These are phyloP conservation scores for Epicauta chinensis DNA, from an alignment of 1,140 invertebrate species.

Conservation along the genomic window DNA sequence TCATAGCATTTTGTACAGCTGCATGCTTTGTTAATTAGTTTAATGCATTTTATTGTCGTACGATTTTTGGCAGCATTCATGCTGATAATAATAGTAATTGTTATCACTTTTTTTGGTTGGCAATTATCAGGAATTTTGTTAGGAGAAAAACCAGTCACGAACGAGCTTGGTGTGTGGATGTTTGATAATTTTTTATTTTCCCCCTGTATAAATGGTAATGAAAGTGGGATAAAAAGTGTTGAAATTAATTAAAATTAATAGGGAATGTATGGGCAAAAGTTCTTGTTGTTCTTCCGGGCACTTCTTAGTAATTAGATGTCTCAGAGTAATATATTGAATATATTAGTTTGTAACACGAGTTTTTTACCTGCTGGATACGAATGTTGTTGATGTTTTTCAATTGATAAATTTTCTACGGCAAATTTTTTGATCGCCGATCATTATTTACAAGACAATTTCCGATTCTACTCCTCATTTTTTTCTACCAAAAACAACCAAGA, in stretches of 20 bases:
- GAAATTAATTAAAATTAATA: neutral
- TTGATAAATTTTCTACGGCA: constrained; percentile 14
- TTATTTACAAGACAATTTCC: no score
- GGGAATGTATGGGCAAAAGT: constrained; percentile 3
- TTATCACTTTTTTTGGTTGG: no score
- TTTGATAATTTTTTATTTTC: neutral
- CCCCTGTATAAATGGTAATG: neutral
- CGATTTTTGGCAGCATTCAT: constrained; percentile 4
- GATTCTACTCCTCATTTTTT: no score
- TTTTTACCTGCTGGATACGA: constrained; percentile 33
- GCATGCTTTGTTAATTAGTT: constrained; percentile 37
- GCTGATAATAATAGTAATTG: neutral
- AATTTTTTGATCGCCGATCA: constrained; percentile 24
- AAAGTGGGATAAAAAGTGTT: neutral
- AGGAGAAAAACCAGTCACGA: constrained; percentile 8
- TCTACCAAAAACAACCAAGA: neutral
- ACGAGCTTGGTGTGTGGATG: constrained; percentile 12
- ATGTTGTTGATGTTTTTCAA: constrained; percentile 26
- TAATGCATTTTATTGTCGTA: constrained; percentile 27
- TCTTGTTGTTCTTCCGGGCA: constrained; percentile 17
- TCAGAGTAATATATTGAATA: constrained; percentile 34
- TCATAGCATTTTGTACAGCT: constrained; percentile 39
- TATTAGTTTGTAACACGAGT: constrained; percentile 28
- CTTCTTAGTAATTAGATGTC: constrained; percentile 27
- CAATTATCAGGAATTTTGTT: constrained; percentile 6